phyloP scores from a whole-genome alignment of 2,113 vertebrate genomes.

The Xiphophorus maculatus region DNA sequence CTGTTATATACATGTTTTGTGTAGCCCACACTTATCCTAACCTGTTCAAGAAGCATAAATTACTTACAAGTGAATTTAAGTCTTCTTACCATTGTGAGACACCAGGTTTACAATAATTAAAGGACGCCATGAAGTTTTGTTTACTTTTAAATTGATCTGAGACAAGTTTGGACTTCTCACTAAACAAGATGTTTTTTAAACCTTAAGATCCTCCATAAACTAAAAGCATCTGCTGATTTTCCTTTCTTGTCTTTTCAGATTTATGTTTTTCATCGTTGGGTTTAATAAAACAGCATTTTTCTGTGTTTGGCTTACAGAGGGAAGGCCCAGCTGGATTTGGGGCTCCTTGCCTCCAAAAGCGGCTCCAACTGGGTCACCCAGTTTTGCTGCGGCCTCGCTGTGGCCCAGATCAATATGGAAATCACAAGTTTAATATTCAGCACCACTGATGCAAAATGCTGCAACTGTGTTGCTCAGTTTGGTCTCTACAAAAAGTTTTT shows the following conservation, averaged over 20 bases:
- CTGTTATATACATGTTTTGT: no score
- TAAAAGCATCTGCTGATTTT: not conserved
- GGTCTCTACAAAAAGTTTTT: not conserved
- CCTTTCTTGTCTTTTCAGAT: not conserved
- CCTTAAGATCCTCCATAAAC: not conserved
- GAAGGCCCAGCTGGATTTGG: constrained; percentile 13
- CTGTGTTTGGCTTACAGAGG: not conserved
- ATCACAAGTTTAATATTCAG: constrained; percentile 29
- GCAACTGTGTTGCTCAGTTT: no score
- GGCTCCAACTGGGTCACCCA: constrained; percentile 63
- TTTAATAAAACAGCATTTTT: not conserved
- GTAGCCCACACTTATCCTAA: no score
- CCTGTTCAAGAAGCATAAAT: no score
- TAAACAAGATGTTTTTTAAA: not conserved
- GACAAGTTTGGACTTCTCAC: not conserved
- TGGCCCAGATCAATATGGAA: constrained; percentile 58
- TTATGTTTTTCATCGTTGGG: not conserved
- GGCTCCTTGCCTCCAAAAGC: constrained; percentile 3
- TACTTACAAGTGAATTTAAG: no score
- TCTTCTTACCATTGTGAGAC: no score
- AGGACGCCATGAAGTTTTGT: no score
- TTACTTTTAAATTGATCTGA: no score
- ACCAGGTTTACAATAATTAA: no score
- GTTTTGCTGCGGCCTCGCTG: constrained; percentile 32
- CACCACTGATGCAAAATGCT: not conserved